Evolutionary conservation across 1,140 invertebrate genomes (phyloP).

Genomic region (Spodoptera frugiperda): DNA sequence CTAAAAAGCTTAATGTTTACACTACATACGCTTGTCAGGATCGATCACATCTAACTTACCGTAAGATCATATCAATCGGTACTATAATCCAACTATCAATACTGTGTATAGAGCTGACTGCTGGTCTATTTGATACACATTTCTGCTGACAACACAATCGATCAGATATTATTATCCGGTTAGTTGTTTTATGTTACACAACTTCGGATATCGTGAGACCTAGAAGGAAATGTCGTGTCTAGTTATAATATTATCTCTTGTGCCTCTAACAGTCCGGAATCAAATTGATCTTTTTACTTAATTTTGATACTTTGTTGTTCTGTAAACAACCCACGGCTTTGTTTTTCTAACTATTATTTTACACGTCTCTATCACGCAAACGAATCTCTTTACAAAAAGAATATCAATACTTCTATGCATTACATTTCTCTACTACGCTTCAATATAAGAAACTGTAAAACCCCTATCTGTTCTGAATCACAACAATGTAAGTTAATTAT

Average conservation of each 20-base stretch:
- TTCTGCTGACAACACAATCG: conserved; percentile 64
- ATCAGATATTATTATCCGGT: conserved; percentile 48
- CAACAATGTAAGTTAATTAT: conserved; percentile 1
- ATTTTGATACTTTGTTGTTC: conserved; percentile 10
- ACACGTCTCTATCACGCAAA: not conserved
- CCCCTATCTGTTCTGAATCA: not conserved
- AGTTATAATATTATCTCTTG: conserved; percentile 11
- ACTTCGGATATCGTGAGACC: conserved; percentile 33
- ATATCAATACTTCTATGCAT: conserved; percentile 32
- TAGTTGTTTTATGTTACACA: conserved; percentile 33
- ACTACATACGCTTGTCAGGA: conserved; percentile 69
- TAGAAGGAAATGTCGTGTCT: conserved; percentile 28
- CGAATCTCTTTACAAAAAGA: conserved; percentile 11
- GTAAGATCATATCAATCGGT: conserved; percentile 71
- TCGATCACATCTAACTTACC: conserved; percentile 80
- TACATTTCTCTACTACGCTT: conserved; percentile 29
- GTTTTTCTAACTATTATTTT: not conserved
- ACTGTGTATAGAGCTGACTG: conserved; percentile 64
- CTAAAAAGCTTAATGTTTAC: conserved; percentile 77
- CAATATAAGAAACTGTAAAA: not conserved
- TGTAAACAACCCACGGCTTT: conserved; percentile 8
- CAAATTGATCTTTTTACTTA: not conserved
- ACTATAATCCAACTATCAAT: conserved; percentile 74
- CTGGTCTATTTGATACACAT: conserved; percentile 67
- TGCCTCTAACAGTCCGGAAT: conserved; percentile 14